Base-by-base conservation (phyloP, 2,113 vertebrate species). In the Oostethus manadensis region DNA sequence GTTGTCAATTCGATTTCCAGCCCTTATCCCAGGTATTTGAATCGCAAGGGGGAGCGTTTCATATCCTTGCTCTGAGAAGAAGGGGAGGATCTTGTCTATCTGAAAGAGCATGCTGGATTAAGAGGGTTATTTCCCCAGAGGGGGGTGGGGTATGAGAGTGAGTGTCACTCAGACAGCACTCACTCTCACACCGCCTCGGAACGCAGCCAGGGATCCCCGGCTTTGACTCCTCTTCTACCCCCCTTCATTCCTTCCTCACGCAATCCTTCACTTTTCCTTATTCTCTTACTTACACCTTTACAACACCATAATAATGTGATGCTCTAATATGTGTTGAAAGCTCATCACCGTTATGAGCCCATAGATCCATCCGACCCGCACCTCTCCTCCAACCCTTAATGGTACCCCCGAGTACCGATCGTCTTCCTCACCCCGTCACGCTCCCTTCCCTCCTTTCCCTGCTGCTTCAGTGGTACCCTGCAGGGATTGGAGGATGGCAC, bases 71-170 rank as follows among this genome's bases (percentile, higher is more conserved):
- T 86, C 77, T 79, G 90, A 91, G 89, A 90, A 86, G 88, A 91
- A 89, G 92, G 88, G 22, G 82, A 21, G 84, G 86, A 88, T 92
- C 87, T 85, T 92, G 89, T 92, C 92, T 93, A 91, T 93, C 90
- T 94, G 93, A 94, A 92, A 91, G 91, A 90, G 86, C 89, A 84
- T 79, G 88, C 85, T 90, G 90, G 90, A 95, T 96, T 96, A 94
- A 93, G 91, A 92, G 86, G 90, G 89, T 95, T 95, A 93, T 95
- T 96, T 96, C 92, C 93, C 93, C 85, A 81, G 90, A 90, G 91
- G 91, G 87, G 79, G 84, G 80, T 29, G 20, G 51, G 85, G 82
- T 86, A 85, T 84, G 79, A 89, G 87, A 87, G 81, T 68, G 86
- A 82, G 73, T 88, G 86, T 88, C 87, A 89, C 85, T 89, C 87